Base-by-base conservation (phyloP, 2,113 vertebrate species). In the Ptilorrhoa leucosticta region DNA sequence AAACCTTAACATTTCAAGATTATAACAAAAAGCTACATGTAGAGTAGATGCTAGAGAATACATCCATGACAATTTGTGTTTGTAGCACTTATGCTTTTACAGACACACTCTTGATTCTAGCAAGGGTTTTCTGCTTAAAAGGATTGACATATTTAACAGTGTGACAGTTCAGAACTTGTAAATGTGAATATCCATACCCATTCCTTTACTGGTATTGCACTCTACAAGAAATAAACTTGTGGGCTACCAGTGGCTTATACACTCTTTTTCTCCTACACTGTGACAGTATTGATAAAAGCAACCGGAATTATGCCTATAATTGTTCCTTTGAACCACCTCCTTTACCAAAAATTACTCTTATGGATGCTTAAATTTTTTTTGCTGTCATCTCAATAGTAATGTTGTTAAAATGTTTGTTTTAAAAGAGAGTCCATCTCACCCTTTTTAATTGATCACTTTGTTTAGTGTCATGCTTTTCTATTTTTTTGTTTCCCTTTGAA, bases 221-320 rank as follows among this genome's bases (percentile, higher is more conserved):
- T 51, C 21, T 21, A 56, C 7, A 77, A 56, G 39, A 47, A 63
- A 33, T 13, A 39, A 60, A 65, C 4, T 21, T 37, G 2, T 66
- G n/a, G 5, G 2, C 9, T 51, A 33, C 45, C 0, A 5, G 7
- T 35, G 30, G 6, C 10, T 22, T 75, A 10, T 33, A 35, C 6
- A 27, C 23, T 51, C 7, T 30, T 15, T 26, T 88, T 79, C 12
- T 77, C 11, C 33, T 27, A 15, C 4, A 10, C 3, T 39, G 6
- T n/a, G 50, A 20, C 11, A 88, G 7, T 7, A 39, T 18, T 33
- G 23, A 63, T 39, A 68, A 71, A 84, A 89, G 3, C 24, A 87
- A 27, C 11, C 33, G 7, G 5, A 91, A 56, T 80, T 61, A 30
- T 13, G 9, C 18, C 22, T 66, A n/a, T 11, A 58, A 5, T 28